Percentiles rank a stretch among this genome's conserved stretches.
phyloP scores from a whole-genome alignment of 2,113 vertebrate species.

The Sphyrna mokarran region DNA sequence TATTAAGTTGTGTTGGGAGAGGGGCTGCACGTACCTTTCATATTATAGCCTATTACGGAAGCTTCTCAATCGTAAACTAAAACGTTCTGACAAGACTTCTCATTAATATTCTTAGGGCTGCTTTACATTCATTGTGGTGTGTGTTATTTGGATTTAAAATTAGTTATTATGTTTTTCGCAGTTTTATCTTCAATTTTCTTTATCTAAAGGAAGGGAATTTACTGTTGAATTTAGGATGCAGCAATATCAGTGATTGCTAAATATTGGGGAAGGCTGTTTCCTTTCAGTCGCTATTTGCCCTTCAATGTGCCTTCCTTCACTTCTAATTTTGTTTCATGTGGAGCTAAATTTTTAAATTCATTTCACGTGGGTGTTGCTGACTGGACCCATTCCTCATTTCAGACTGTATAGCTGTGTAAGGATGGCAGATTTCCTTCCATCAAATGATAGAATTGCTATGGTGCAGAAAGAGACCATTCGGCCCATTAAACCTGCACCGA shows the following conservation, averaged over 20 bases:
- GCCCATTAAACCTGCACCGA: too few species aligned
- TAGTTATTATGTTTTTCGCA: too few species aligned
- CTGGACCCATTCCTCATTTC: too few species aligned
- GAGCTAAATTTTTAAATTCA: too few species aligned
- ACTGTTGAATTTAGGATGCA: not conserved
- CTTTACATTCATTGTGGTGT: not conserved
- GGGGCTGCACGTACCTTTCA: not conserved
- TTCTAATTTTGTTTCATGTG: not conserved
- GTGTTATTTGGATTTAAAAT: not conserved
- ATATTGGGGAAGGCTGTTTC: not conserved
- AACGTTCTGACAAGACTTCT: not conserved
- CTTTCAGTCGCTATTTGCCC: not conserved
- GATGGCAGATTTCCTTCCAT: too few species aligned
- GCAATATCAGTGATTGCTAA: not conserved
- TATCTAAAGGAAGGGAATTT: not conserved
- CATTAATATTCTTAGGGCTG: not conserved
- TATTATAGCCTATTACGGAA: not conserved
- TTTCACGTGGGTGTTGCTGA: too few species aligned
- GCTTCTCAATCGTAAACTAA: slow-evolving; percentile 15
- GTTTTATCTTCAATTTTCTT: not conserved
- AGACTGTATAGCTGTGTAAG: too few species aligned
- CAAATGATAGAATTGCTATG: too few species aligned
- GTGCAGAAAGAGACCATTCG: too few species aligned
- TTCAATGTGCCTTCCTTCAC: not conserved
- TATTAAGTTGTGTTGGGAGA: not conserved